A percentile compares a stretch with the other conserved stretches of the same genome.
Evolutionary conservation across 2,888 invertebrate species (phyloP).

Genomic region (Acanthoscelides obtectus): DNA sequence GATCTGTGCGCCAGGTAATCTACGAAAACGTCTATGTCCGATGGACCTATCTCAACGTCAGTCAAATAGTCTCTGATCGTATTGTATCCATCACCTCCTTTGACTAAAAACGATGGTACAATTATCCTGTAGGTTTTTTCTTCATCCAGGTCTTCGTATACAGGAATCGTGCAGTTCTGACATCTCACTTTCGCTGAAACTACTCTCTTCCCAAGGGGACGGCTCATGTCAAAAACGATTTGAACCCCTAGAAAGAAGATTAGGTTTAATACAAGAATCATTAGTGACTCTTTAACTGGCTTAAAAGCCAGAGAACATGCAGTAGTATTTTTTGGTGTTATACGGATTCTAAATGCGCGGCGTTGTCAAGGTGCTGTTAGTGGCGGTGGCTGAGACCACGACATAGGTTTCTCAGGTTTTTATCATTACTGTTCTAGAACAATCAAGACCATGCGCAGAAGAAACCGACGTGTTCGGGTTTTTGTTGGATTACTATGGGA

Average conservation of each 20-base stretch:
- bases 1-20: slow-evolving; percentile 50
- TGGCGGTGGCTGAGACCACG: too few relatives aligned
- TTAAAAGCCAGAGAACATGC: too few relatives aligned
- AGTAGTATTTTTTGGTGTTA: too few relatives aligned
- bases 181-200: slow-evolving; percentile 55
- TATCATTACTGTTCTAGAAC: too few relatives aligned
- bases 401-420: too few relatives aligned
- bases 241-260: slow-evolving; percentile 51
- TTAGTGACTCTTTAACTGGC: not conserved
- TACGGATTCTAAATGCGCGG: too few relatives aligned
- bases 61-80: slow-evolving; percentile 50
- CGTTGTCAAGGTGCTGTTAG: too few relatives aligned
- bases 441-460: too few relatives aligned
- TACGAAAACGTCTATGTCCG: slow-evolving; percentile 54
- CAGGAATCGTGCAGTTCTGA: slow-evolving; percentile 58
- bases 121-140: slow-evolving; percentile 58
- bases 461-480: too few relatives aligned
- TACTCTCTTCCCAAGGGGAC: slow-evolving; percentile 57
- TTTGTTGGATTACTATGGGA: too few relatives aligned
- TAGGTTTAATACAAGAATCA: not conserved
- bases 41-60: slow-evolving; percentile 47
- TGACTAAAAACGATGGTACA: slow-evolving; percentile 57
- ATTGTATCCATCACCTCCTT: slow-evolving; percentile 65
- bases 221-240: slow-evolving; percentile 56
- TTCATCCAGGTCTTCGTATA: slow-evolving; percentile 55